Conservation (phyloP, 2,888 invertebrate genomes). For the Spialia ferax region DNA sequence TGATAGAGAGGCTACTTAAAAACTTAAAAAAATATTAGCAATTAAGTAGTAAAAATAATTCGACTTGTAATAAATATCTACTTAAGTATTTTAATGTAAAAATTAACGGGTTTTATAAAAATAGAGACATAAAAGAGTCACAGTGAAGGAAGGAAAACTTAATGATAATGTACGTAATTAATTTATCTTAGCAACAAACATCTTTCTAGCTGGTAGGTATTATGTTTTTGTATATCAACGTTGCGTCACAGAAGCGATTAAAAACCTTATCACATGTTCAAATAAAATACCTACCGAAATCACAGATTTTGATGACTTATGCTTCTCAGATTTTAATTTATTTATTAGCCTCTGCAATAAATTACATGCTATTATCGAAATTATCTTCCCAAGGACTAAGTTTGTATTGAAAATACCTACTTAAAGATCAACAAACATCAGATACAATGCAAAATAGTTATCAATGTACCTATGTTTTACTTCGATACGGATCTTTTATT, state of each 20-base stretch:
- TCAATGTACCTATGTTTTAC: not conserved
- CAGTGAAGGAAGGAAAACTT: not conserved
- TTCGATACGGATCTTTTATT: not conserved
- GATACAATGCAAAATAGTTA: not conserved
- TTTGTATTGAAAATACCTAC: not conserved
- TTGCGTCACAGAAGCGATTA: conserved; percentile 37
- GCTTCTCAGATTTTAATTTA: conserved; percentile 11
- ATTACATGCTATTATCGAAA: not conserved
- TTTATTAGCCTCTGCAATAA: conserved; percentile 24
- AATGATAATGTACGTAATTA: not conserved
- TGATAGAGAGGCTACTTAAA: no score
- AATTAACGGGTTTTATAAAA: not conserved
- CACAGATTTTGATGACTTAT: conserved; percentile 1
- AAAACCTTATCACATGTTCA: conserved; percentile 28
- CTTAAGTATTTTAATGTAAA: no score
- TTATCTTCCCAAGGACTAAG: not conserved
- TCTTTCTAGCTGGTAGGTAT: conserved; percentile 13
- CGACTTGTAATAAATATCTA: no score
- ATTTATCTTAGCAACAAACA: conserved; percentile 18
- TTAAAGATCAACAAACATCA: no score
- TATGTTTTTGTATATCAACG: conserved; percentile 24
- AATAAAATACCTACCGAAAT: conserved; percentile 35
- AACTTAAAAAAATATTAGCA: no score
- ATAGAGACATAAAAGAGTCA: not conserved
- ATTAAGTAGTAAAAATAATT: no score